Conservation (phyloP, 1,140 invertebrate genomes). For the Scaptodrosophila lebanonensis region DNA sequence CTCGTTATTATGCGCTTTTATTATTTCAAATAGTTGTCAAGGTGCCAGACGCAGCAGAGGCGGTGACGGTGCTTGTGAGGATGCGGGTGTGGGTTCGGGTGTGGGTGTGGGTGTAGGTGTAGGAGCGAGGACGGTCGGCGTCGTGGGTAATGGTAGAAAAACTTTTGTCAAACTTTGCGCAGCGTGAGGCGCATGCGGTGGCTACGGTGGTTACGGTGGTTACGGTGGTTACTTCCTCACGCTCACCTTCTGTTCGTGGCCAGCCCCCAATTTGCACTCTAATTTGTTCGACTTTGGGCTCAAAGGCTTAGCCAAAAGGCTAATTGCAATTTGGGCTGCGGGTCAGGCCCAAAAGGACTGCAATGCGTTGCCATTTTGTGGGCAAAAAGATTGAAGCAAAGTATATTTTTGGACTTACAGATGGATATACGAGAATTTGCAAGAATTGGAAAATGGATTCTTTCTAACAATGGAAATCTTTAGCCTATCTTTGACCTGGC, state of each 20-base stretch:
- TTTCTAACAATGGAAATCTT: no score
- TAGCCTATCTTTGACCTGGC: no score
- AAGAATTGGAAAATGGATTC: no score
- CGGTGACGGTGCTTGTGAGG: no score
- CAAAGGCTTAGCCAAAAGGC: slow-evolving; percentile 36
- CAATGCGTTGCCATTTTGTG: slow-evolving; percentile 47
- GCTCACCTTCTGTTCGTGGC: neutral
- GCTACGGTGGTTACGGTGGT: no score
- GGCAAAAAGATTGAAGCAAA: no score
- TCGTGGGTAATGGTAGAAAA: slow-evolving; percentile 14
- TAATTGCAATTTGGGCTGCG: no score
- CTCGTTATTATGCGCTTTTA: slow-evolving; percentile 18
- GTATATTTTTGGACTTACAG: no score
- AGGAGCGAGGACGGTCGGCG: slow-evolving; percentile 1
- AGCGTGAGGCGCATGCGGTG: neutral
- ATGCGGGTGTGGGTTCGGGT: neutral
- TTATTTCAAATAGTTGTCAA: slow-evolving; percentile 41
- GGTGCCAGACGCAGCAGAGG: neutral
- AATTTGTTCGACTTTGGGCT: slow-evolving; percentile 64
- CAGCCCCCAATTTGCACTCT: slow-evolving; percentile 47
- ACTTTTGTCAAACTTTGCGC: slow-evolving; percentile 41
- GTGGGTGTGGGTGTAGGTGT: slow-evolving; percentile 16
- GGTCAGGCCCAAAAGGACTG: slow-evolving; percentile 1
- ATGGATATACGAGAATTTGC: no score
- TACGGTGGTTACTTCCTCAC: neutral